Evolutionary conservation across 2,888 invertebrate species (phyloP).

Genomic region (Phaonia tiefii): DNA sequence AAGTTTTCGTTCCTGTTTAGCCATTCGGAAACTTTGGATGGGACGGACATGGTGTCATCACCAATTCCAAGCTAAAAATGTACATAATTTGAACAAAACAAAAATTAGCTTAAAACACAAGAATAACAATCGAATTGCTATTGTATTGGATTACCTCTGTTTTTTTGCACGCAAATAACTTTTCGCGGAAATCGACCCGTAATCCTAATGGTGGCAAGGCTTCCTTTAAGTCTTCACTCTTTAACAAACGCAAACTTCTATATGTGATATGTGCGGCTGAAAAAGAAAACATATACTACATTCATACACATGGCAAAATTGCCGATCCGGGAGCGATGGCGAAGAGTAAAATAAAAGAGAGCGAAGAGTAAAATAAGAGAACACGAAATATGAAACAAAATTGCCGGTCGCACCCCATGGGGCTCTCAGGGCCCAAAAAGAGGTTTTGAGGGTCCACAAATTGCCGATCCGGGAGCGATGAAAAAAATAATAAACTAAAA

Average conservation of each 20-base stretch:
- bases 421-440: no score
- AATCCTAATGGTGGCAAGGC: conserved; percentile 33
- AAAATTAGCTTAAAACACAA: neutral
- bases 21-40: neutral
- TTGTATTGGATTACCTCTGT: neutral
- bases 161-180: conserved; percentile 45
- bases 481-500: no score
- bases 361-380: no score
- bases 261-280: conserved; percentile 37
- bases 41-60: neutral
- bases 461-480: no score
- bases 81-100: neutral
- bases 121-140: neutral
- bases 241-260: conserved; percentile 7
- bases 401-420: no score
- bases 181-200: no score
- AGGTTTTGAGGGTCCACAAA: no score
- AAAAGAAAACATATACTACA: neutral
- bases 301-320: no score
- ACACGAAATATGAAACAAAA: no score
- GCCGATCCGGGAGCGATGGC: no score
- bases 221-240: conserved; percentile 21
- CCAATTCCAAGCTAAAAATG: neutral
- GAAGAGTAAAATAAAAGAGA: no score
- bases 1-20: neutral